Evolutionary conservation across 2,797 vertebrate species (phyloP), one percentile per base, ranked within the genome.

Genomic region (Molossus alvarezi): DNA sequence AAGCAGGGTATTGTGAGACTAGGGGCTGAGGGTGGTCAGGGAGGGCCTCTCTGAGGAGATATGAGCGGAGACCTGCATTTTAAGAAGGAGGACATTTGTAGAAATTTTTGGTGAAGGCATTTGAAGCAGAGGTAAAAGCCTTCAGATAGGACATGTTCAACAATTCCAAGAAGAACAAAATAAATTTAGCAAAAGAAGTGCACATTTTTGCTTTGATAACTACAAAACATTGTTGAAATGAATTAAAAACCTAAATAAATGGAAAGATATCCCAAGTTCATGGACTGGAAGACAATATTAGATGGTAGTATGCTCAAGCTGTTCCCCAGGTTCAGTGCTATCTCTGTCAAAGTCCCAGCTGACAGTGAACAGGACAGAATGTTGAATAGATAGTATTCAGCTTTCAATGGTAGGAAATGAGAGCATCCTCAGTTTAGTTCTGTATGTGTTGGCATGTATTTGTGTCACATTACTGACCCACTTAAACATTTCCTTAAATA

Each of bases 401-500:
- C 65, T 80, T 62, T 88, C 62, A 11, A 2, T 67, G 29, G 14
- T 33, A 10, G 69, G 79, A 82, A 85, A 79, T 33, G 20, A 64
- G 48, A 76, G 53, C 33, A 58, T 82, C 51, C 37, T 91, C 48
- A 53, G 1, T 84, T 72, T 53, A 57, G 86, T 83, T 91, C 29
- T 90, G 73, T 73, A 21, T 20, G 1, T 71, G 57, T 73, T 64
- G 85, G 41, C 51, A n/a, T 67, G 23, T 75, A 20, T 93, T 73
- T 73, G 17, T 92, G 62, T 84, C 23, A 0, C 62, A 8, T 84
- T 57, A 41, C 15, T 57, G 27, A 91, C 75, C 23, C 67, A n/a
- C 60, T 75, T 79, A 89, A 79, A 85, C 55, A 62, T 82, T 79
- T 85, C 60, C 62, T 82, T 76, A 83, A 72, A 51, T 64, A 67